Evolutionary conservation across 23 tunicate species (phyloP).

Genomic region (Styela clava): DNA sequence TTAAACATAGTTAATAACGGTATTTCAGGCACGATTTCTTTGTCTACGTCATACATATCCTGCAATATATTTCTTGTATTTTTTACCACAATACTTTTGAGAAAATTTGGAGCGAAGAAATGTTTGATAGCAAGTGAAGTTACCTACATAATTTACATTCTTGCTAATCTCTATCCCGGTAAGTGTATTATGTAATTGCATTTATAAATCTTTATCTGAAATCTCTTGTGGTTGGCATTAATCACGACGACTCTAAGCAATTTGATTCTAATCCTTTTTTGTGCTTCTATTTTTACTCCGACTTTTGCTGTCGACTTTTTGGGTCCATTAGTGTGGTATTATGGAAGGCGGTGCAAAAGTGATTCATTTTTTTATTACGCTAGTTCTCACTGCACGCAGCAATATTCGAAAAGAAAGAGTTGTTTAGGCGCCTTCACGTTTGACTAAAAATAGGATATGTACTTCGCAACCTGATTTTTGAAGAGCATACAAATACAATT

Average conservation of each 20-base stretch:
- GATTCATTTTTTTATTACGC: not conserved
- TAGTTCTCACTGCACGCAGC: no score
- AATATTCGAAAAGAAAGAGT: no score
- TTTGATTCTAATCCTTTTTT: not conserved
- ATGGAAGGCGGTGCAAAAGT: no score
- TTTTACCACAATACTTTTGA: constrained; percentile 8
- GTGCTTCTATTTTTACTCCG: not conserved
- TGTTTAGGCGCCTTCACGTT: not conserved
- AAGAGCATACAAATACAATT: not conserved
- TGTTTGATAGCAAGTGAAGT: constrained; percentile 10
- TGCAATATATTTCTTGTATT: not conserved
- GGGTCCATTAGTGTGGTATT: no score
- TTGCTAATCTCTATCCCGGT: constrained; percentile 25
- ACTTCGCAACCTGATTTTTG: no score
- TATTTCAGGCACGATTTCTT: not conserved
- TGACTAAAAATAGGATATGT: no score
- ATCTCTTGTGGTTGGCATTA: no score
- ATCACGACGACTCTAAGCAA: no score
- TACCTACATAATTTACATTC: constrained; percentile 13
- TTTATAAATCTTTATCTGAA: not conserved
- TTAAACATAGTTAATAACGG: no score
- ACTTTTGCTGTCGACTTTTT: no score
- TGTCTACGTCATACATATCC: not conserved
- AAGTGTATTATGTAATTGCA: not conserved
- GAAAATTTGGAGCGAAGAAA: constrained; percentile 6